These are phyloP conservation scores for Blastobasis lacticolella DNA, from an alignment of 2,888 invertebrate genomes.

Conservation along the genomic window DNA sequence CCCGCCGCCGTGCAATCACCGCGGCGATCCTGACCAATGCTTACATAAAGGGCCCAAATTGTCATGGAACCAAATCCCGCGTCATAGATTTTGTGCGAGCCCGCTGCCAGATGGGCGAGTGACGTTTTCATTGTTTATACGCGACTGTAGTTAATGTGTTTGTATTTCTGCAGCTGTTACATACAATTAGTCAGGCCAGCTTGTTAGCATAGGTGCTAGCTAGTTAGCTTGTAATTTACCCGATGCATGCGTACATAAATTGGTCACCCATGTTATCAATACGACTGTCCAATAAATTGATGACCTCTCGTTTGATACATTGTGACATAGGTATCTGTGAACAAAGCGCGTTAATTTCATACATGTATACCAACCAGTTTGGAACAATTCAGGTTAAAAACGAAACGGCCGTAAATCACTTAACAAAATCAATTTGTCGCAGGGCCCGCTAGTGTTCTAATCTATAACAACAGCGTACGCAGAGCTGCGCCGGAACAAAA, in stretches of 20 bases:
- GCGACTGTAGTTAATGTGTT: not conserved
- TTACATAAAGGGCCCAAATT: constrained; percentile 8
- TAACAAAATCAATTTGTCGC: not conserved
- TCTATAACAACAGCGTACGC: constrained; percentile 5
- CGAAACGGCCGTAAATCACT: not conserved
- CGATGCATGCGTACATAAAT: no score
- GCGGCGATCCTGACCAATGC: constrained; percentile 20
- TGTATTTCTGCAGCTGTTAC: not conserved
- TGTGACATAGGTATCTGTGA: not conserved
- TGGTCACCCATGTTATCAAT: not conserved
- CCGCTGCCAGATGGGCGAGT: not conserved
- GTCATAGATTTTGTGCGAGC: not conserved
- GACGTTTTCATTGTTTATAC: not conserved
- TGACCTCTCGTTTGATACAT: not conserved
- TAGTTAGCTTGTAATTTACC: no score
- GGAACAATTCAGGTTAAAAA: not conserved
- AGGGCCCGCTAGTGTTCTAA: not conserved
- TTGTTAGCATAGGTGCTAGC: not conserved
- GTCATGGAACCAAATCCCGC: not conserved
- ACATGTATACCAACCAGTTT: not conserved
- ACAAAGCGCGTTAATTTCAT: not conserved
- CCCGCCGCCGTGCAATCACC: constrained; percentile 38
- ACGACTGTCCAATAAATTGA: not conserved
- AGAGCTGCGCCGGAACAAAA: constrained; percentile 14
- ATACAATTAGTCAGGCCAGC: not conserved